Evolutionary conservation across 1,140 invertebrate genomes (phyloP).

Genomic region (Platorchestia sp.): DNA sequence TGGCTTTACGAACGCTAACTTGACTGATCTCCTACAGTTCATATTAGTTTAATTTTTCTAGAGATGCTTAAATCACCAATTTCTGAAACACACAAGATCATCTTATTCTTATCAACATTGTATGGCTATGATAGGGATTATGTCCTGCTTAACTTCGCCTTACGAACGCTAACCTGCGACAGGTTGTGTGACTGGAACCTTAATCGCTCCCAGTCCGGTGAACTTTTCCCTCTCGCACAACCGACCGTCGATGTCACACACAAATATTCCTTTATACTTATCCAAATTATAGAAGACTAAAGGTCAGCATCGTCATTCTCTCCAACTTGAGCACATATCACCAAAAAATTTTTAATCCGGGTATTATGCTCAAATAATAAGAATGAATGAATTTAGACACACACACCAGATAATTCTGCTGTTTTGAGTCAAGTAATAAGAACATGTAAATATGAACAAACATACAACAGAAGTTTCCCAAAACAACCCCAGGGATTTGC

Average conservation of each 20-base stretch:
- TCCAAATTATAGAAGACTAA: no score
- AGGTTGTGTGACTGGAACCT: not conserved
- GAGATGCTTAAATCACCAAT: not conserved
- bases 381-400: not conserved
- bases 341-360: no score
- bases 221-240: not conserved
- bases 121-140: no score
- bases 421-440: no score
- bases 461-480: not conserved
- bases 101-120: no score
- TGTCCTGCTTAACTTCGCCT: not conserved
- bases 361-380: not conserved
- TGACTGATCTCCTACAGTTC: not conserved
- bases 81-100: no score
- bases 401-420: not conserved
- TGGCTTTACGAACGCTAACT: not conserved
- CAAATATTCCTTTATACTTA: no score
- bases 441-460: not conserved
- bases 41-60: not conserved
- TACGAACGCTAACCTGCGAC: not conserved
- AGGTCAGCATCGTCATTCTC: not conserved
- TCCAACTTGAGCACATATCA: no score
- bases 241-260: no score
- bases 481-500: not conserved
- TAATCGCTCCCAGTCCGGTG: not conserved